These are phyloP conservation scores for Lepidotrigona ventralis DNA, from an alignment of 1,140 invertebrate species.

Conservation along the genomic window DNA sequence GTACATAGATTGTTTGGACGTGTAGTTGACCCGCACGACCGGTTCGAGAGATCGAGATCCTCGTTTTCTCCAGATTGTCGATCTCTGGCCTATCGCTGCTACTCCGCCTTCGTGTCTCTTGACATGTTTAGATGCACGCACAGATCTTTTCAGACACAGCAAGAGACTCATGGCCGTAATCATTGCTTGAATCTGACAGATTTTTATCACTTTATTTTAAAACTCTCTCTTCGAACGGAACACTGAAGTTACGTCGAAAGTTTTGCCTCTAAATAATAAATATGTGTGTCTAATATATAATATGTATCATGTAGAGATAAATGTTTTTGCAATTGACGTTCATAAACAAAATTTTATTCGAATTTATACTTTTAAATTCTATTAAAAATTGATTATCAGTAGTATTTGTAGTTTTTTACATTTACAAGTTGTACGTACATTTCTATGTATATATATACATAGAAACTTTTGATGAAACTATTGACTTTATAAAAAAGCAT, in stretches of 20 bases:
- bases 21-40: slow-evolving; percentile 18
- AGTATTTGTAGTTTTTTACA: no score
- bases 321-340: no score
- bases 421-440: no score
- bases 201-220: neutral
- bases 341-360: no score
- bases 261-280: neutral
- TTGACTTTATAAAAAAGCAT: no score
- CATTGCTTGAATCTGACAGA: neutral
- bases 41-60: slow-evolving; percentile 37
- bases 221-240: neutral
- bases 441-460: no score
- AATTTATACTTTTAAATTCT: no score
- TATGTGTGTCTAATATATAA: no score
- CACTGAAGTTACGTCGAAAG: neutral
- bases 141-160: slow-evolving; percentile 35
- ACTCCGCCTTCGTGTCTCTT: slow-evolving; percentile 43
- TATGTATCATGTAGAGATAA: no score
- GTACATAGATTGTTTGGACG: neutral
- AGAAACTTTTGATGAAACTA: no score
- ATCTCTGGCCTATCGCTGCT: slow-evolving; percentile 51
- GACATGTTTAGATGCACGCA: slow-evolving; percentile 44
- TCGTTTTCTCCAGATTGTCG: slow-evolving; percentile 50
- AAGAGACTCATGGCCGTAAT: slow-evolving; percentile 25
- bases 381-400: no score